A percentile compares a stretch with the other conserved stretches of the same genome.
Conservation (phyloP, 2,888 invertebrate genomes). For the Odontomyia ornata region DNA sequence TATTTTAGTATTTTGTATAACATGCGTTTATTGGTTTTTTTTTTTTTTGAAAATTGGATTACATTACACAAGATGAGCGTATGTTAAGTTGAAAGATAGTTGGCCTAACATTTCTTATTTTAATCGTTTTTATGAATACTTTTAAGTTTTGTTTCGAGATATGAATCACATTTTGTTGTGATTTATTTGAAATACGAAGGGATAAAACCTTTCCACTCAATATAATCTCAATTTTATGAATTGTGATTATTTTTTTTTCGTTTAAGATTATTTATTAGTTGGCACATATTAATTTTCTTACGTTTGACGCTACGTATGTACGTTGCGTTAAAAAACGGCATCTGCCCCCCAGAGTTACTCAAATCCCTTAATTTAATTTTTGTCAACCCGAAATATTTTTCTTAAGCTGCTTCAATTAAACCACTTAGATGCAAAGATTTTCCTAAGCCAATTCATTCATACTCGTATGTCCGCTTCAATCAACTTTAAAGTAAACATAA, state of each 20-base stretch:
- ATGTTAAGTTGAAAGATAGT: conserved; percentile 21
- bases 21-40: neutral
- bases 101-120: neutral
- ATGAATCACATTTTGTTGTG: neutral
- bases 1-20: neutral
- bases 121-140: neutral
- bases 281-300: neutral
- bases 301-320: no score
- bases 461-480: no score
- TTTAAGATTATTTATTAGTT: neutral
- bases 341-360: no score
- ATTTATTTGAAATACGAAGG: neutral
- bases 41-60: neutral
- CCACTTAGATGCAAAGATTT: no score
- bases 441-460: no score
- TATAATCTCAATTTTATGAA: neutral
- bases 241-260: conserved; percentile 34
- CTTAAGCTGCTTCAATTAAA: no score
- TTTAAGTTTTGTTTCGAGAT: neutral
- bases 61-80: conserved; percentile 25
- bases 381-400: no score
- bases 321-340: no score
- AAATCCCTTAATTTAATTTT: no score
- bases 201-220: neutral
- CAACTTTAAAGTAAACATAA: no score